A percentile compares a stretch with the other conserved stretches of the same genome.
Evolutionary conservation across 2,113 vertebrate genomes (phyloP).

Genomic region (human): DNA sequence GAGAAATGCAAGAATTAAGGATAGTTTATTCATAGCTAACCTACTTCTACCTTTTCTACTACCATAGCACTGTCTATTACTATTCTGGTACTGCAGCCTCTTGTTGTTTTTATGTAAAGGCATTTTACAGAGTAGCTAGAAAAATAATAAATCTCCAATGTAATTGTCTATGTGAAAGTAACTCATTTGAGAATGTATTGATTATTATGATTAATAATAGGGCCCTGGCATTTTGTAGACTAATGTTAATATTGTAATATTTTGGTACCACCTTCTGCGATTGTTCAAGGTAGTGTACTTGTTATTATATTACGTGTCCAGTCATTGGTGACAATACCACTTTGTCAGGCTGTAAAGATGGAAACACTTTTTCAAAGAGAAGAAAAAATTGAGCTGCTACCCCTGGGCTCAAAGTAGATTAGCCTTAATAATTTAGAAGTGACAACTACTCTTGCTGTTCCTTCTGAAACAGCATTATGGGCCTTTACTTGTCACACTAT

Average conservation of each 20-base stretch:
- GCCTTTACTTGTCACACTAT: background rate
- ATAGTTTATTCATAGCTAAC: background rate
- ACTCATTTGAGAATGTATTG: background rate
- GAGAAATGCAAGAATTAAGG: background rate
- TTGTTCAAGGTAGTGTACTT: background rate
- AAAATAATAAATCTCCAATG: constrained; percentile 50
- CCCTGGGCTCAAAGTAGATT: constrained; percentile 27
- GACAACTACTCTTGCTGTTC: background rate
- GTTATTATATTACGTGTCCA: background rate
- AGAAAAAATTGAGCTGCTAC: constrained; percentile 53
- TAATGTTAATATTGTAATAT: background rate
- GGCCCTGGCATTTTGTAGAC: constrained; percentile 30
- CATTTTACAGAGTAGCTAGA: background rate
- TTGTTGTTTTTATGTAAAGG: background rate
- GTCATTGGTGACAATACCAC: background rate
- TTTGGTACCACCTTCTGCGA: background rate
- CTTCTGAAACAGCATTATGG: background rate
- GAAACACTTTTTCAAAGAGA: constrained; percentile 62
- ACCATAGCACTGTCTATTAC: background rate
- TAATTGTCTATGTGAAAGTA: background rate
- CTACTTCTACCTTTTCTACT: background rate
- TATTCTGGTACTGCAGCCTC: background rate
- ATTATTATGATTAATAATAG: constrained; percentile 13
- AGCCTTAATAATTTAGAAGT: background rate
- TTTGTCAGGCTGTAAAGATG: constrained; percentile 27